Base-by-base conservation (phyloP, 2,888 invertebrate species). In the Thereva unica region DNA sequence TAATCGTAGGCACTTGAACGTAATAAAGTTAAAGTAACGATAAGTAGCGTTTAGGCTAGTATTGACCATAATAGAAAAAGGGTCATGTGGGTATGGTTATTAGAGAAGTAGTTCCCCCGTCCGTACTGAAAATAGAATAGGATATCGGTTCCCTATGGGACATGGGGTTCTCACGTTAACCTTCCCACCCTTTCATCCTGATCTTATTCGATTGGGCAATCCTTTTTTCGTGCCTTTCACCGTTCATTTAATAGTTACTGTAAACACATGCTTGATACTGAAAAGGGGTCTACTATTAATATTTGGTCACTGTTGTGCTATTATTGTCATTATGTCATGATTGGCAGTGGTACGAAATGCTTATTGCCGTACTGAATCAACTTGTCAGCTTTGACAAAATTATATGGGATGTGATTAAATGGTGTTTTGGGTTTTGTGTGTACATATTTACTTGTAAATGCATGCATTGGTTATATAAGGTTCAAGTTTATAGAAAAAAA, bases 11-110 rank as follows among this genome's bases (percentile, higher is more conserved):
- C 44, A 56, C 44, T 56, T 56, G 56, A 44, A 56, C 9, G 44
- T 44, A 41, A 56, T 56, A 56, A 56, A 56, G 56, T 56, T 56
- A 56, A 56, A 56, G 56, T 56, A 56, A 56, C 56, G 44, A 56
- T 56, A 56, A 56, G 56, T 56, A 44, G 56, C 56, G 44, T 56
- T 56, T 56, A 56, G 56, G 44, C 56, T 44, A 44, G 44, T 56
- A 56, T 56, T 56, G 56, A 44, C 56, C 56, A 10, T 56, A 56
- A 56, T 44, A 42, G 44, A 56, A 56, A 56, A 56, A 56, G 56
- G 56, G 56, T 56, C 56, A 56, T 56, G 44, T 44, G n/a, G 34
- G 8, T 23, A 52, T 10, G 12, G 34, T 44, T 35, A 56, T 35
- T 56, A 56, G 37, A 23, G 56, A 44, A 56, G 38, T 56, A 41